A percentile compares a stretch with the other conserved stretches of the same genome.
These are phyloP conservation scores for Scaptomyza polygonia DNA, from an alignment of 2,888 invertebrate genomes.

Conservation along the genomic window DNA sequence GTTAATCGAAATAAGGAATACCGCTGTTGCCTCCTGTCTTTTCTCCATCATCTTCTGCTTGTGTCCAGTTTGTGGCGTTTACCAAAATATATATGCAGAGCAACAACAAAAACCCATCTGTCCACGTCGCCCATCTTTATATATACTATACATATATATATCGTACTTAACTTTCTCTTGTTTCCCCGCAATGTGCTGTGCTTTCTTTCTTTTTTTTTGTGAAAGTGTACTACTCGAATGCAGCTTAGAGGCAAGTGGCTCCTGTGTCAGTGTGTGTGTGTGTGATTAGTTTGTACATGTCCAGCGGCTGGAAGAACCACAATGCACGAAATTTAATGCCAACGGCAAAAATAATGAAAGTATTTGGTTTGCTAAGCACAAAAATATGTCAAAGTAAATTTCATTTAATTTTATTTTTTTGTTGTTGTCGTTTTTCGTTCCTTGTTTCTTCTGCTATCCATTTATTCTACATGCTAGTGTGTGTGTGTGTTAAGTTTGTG, in stretches of 20 bases:
- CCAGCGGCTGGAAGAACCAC: slow-evolving; percentile 61
- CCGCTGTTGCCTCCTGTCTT: slow-evolving; percentile 28
- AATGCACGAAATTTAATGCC: slow-evolving; percentile 78
- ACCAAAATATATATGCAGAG: slow-evolving; percentile 11
- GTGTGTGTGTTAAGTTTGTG: slow-evolving; percentile 44
- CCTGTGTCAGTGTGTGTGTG: slow-evolving; percentile 22
- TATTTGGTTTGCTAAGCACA: slow-evolving; percentile 82
- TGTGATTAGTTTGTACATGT: slow-evolving; percentile 44
- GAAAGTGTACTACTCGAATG: slow-evolving; percentile 75
- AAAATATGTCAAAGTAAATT: slow-evolving; percentile 81
- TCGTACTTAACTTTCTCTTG: not conserved
- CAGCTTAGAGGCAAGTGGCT: slow-evolving; percentile 60
- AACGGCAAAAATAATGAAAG: slow-evolving; percentile 80
- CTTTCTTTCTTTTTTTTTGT: slow-evolving; percentile 8
- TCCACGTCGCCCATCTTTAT: slow-evolving; percentile 21
- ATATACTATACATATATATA: not conserved
- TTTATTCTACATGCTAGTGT: slow-evolving; percentile 26
- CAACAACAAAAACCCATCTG: slow-evolving; percentile 36
- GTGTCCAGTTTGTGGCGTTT: slow-evolving; percentile 1
- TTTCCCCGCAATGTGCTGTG: not conserved
- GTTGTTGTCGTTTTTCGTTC: slow-evolving; percentile 18
- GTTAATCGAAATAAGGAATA: slow-evolving; percentile 43
- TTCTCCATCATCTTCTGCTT: not conserved
- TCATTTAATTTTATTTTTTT: slow-evolving; percentile 79
- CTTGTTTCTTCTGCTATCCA: slow-evolving; percentile 47